Conservation (phyloP, 2,888 invertebrate species). For the Lumbricus terrestris region DNA sequence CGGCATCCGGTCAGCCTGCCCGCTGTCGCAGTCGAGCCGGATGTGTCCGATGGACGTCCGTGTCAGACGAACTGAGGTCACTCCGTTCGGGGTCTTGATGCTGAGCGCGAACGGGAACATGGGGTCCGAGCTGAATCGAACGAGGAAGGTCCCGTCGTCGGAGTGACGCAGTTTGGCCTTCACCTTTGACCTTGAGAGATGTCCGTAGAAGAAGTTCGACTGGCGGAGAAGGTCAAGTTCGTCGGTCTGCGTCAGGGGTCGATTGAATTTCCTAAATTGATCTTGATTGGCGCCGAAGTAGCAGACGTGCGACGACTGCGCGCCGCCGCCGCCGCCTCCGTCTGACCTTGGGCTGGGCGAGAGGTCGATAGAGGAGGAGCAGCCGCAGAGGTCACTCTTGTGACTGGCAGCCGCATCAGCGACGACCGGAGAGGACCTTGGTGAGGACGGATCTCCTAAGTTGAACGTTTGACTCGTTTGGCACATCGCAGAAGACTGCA, state of each 20-base stretch:
- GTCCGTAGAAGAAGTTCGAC: background rate
- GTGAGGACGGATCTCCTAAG: background rate
- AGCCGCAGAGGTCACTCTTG: background rate
- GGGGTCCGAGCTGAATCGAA: constrained; percentile 16
- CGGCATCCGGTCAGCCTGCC: constrained; percentile 17
- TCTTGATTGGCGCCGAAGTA: background rate
- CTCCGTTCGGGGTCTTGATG: constrained; percentile 15
- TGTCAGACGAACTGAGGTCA: constrained; percentile 16
- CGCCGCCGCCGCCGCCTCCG: too few species aligned
- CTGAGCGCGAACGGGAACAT: constrained; percentile 5
- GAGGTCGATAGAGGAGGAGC: background rate
- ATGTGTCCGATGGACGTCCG: background rate
- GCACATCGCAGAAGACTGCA: background rate
- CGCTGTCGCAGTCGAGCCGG: constrained; percentile 10
- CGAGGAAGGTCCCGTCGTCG: background rate
- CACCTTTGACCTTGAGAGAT: background rate
- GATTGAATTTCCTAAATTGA: background rate
- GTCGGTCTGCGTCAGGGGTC: background rate
- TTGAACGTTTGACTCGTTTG: background rate
- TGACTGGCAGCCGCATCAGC: background rate
- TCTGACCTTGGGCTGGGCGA: background rate
- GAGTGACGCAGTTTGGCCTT: background rate
- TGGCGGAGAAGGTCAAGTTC: background rate
- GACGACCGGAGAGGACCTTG: background rate
- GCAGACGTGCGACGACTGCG: background rate